Percentiles rank a stretch among this genome's conserved stretches.
These are phyloP conservation scores for Syrmaticus mikado DNA, from an alignment of 2,113 vertebrate genomes.

Conservation along the genomic window DNA sequence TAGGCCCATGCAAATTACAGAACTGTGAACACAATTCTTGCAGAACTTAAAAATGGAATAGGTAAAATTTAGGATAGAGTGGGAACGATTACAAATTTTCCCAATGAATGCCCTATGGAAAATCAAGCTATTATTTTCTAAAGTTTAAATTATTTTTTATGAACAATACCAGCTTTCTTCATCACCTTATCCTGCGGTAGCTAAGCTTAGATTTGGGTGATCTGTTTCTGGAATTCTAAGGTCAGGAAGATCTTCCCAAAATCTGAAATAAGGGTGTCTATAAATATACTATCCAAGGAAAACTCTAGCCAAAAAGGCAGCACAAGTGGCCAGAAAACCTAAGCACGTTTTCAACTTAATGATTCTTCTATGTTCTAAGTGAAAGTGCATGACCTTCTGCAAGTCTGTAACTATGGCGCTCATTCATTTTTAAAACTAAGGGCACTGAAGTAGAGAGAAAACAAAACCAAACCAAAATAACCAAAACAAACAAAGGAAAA, in stretches of 20 bases:
- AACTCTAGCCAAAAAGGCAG: conserved; percentile 64
- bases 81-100: conserved; percentile 19
- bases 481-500: background rate
- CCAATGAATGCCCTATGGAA: conserved; percentile 56
- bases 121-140: conserved; percentile 67
- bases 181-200: conserved; percentile 25
- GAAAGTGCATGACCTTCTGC: background rate
- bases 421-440: background rate
- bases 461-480: background rate
- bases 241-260: conserved; percentile 74
- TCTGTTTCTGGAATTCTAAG: conserved; percentile 56
- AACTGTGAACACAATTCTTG: conserved; percentile 3
- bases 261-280: conserved; percentile 65
- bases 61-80: conserved; percentile 33
- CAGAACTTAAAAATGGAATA: conserved; percentile 38
- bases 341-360: background rate
- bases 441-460: background rate
- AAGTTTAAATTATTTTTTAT: conserved; percentile 70
- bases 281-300: conserved; percentile 73
- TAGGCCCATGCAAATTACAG: background rate
- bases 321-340: background rate
- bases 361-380: background rate
- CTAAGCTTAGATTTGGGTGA: conserved; percentile 32
- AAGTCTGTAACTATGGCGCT: background rate
- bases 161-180: conserved; percentile 45